A percentile compares a stretch with the other conserved stretches of the same genome.
Conservation (phyloP, 2,797 vertebrate species). For the Enteromius trimaculatus region DNA sequence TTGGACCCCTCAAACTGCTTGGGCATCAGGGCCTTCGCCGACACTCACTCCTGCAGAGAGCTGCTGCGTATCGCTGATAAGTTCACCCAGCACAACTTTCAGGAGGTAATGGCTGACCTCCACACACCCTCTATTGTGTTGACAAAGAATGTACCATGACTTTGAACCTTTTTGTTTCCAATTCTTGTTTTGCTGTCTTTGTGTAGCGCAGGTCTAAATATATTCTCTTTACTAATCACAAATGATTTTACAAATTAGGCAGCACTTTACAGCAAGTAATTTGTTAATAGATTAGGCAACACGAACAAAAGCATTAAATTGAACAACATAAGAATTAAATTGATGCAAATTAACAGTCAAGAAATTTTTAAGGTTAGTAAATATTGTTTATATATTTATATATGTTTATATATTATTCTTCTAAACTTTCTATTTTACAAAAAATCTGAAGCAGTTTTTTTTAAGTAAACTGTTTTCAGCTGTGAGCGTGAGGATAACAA, state of each 20-base stretch:
- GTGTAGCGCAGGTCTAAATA: not conserved
- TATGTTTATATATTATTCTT: too few relatives aligned
- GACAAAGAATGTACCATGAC: not conserved
- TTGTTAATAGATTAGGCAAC: not conserved
- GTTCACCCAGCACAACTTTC: conserved; percentile 99
- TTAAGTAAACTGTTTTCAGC: not conserved
- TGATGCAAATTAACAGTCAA: not conserved
- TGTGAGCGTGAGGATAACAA: not conserved
- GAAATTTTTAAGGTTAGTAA: not conserved
- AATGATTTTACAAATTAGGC: not conserved
- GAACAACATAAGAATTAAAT: not conserved
- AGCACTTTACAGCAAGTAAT: not conserved
- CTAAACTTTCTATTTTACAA: not conserved
- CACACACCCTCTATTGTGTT: conserved; percentile 33
- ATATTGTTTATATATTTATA: not conserved
- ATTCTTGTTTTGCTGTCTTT: not conserved
- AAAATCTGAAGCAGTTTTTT: not conserved
- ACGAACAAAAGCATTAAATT: not conserved
- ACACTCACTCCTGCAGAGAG: conserved; percentile 97
- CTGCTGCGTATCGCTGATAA: conserved; percentile 97
- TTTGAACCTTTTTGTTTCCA: conserved; percentile 1
- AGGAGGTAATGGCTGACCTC: conserved; percentile 84
- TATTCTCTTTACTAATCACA: not conserved
- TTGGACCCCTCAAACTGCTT: conserved; percentile 98
- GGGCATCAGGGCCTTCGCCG: conserved; percentile 96